Evolutionary conservation across 2,113 vertebrate species (phyloP).

Genomic region (Eolophus roseicapilla): DNA sequence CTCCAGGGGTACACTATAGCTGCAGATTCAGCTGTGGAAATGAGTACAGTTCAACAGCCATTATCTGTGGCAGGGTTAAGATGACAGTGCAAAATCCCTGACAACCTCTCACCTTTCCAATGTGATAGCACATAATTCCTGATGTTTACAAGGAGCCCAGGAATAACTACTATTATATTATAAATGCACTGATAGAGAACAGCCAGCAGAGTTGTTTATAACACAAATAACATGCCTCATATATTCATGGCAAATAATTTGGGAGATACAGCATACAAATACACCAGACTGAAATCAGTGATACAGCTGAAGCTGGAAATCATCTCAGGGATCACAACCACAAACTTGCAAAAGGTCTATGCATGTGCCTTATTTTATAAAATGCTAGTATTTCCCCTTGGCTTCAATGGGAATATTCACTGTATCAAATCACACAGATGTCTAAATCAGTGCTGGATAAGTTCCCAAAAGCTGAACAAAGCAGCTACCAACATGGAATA

Average conservation of each 20-base stretch:
- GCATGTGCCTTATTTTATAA: not conserved
- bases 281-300: not conserved
- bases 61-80: not conserved
- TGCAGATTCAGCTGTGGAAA: not conserved
- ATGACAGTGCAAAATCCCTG: not conserved
- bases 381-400: not conserved
- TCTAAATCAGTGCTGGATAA: not conserved
- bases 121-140: not conserved
- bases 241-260: not conserved
- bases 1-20: not conserved
- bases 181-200: not conserved
- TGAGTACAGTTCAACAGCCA: not conserved
- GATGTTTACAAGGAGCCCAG: not conserved
- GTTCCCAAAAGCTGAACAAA: conserved; percentile 17
- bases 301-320: not conserved
- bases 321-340: not conserved
- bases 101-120: not conserved
- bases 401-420: not conserved
- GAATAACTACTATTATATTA: not conserved
- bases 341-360: not conserved
- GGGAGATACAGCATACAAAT: not conserved
- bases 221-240: not conserved
- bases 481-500: not conserved
- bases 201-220: not conserved
- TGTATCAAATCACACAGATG: not conserved